phyloP scores from a whole-genome alignment of 2,113 vertebrate species.

The Ctenomys sociabilis region DNA sequence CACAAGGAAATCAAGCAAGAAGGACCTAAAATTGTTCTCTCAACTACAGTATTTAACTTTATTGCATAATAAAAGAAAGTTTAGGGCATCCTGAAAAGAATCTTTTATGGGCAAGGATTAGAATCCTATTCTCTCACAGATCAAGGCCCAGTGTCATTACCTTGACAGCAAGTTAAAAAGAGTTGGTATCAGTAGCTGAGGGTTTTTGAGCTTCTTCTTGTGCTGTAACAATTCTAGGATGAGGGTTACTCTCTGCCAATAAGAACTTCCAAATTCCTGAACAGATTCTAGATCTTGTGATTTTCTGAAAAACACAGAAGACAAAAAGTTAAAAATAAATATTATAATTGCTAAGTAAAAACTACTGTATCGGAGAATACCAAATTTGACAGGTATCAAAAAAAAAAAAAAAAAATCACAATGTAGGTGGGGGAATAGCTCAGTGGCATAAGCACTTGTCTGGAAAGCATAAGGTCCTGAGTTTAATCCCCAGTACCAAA shows the following conservation, averaged over 20 bases:
- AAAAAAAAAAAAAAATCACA: no score
- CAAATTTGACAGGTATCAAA: neutral
- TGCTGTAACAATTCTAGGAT: constrained; percentile 97
- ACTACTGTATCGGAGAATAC: neutral
- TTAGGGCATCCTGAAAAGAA: neutral
- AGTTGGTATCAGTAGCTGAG: constrained; percentile 89
- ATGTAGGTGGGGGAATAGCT: no score
- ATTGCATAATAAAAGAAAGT: neutral
- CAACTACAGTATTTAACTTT: neutral
- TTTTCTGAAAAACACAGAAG: constrained; percentile 85
- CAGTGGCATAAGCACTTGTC: no score
- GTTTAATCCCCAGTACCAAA: no score
- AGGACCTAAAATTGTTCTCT: neutral
- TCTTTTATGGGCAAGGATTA: neutral
- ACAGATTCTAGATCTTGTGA: constrained; percentile 78
- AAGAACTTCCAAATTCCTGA: constrained; percentile 83
- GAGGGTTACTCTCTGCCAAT: constrained; percentile 93
- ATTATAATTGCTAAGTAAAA: neutral
- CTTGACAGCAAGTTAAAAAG: constrained; percentile 94
- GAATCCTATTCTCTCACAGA: neutral
- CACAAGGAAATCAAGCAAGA: neutral
- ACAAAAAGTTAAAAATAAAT: constrained; percentile 32
- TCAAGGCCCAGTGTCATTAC: constrained; percentile 80
- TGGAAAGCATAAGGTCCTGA: no score
- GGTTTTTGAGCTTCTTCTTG: constrained; percentile 95